These are phyloP conservation scores for Bettongia penicillata DNA, from an alignment of 2,113 vertebrate genomes.

Conservation along the genomic window DNA sequence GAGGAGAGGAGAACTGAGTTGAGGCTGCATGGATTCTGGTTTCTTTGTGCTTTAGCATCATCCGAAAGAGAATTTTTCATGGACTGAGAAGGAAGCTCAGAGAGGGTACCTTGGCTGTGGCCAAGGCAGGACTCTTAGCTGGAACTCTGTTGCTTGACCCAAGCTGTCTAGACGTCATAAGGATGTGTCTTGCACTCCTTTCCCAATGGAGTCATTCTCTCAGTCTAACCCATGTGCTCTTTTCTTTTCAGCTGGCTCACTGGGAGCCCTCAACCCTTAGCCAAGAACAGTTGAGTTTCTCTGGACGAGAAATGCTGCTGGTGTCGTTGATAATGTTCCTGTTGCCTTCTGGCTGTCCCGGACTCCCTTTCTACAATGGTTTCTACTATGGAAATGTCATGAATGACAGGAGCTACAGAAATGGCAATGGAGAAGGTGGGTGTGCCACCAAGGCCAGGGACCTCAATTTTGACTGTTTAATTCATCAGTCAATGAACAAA, in stretches of 20 bases:
- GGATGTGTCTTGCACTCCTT: neutral
- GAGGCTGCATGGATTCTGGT: neutral
- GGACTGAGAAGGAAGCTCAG: neutral
- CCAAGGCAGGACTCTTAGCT: neutral
- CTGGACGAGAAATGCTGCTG: conserved; percentile 68
- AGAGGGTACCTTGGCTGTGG: neutral
- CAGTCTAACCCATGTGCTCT: neutral
- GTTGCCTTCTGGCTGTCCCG: conserved; percentile 57
- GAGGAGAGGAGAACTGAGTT: neutral
- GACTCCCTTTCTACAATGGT: conserved; percentile 87
- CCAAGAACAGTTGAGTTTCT: neutral
- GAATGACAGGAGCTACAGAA: conserved; percentile 66
- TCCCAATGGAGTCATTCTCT: neutral
- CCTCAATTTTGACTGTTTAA: neutral
- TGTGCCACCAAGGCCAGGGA: neutral
- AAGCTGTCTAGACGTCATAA: neutral
- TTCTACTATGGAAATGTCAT: conserved; percentile 91
- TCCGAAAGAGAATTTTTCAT: neutral
- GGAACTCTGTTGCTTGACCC: neutral
- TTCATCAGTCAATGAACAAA: neutral
- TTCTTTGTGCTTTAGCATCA: neutral
- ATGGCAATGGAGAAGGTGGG: conserved; percentile 74
- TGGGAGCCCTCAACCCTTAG: neutral
- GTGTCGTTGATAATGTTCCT: conserved; percentile 79
- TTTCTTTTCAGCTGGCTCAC: neutral